Evolutionary conservation across 2,888 invertebrate genomes (phyloP), one percentile per base, ranked within the genome.

Genomic region (Chloroclysta siterata): DNA sequence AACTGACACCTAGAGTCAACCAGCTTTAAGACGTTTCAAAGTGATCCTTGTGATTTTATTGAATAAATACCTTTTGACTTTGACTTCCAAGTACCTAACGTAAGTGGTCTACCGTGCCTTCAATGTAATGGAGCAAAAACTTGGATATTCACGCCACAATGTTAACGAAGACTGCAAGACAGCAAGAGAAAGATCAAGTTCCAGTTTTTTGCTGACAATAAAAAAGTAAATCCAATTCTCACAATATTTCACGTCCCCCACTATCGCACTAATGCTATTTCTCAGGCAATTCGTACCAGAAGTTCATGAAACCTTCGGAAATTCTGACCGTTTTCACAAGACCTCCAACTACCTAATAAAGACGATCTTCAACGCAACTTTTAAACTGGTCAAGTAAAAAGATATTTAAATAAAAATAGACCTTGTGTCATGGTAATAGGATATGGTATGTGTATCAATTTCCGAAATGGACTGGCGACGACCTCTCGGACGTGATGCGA

Each of bases 381-480:
- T 68, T 64, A 74, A 70, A 79, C 70, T 84, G 84, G 85, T 53
- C 73, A 60, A 68, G 57, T 60, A 71, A 56, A 60, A 54, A 33
- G 44, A 50, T 57, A 56, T 58, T 60, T 62, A 68, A 56, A 65
- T 64, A 44, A 82, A 80, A 76, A 65, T 76, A 56, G 56, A 68
- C 80, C 73, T 72, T 86, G 81, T 72, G 6, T 10, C 28, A 67
- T 60, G 65, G 56, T 15, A 51, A 71, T 81, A 83, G 74, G 71
- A 70, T 64, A 62, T 65, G 63, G 60, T 63, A 60, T 59, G 85
- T 88, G 85, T 92, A 90, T 91, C 90, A 91, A 92, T 91, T 91
- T 92, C 88, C 85, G 87, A 82, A 89, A 87, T 88, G 85, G 88
- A 76, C 78, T 80, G 87, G 84, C 85, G 90, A 90, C 89, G 87